Percentiles rank a stretch among this genome's conserved stretches.
Conservation (phyloP, 2,113 vertebrate genomes). For the Pygoscelis adeliae region DNA sequence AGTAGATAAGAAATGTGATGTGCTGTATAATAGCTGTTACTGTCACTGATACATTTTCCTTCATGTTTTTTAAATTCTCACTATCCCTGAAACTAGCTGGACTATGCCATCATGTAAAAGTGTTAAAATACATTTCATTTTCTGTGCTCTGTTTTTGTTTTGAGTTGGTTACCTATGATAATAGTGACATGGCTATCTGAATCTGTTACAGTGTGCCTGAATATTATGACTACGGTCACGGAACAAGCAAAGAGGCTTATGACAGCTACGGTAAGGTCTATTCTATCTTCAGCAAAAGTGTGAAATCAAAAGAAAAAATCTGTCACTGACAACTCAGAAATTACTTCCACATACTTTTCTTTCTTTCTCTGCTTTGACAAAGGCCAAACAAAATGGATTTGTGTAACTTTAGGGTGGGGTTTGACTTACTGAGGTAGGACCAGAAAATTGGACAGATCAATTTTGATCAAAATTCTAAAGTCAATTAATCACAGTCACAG, state of each 20-base stretch:
- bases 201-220: conserved; percentile 88
- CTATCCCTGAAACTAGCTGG: background rate
- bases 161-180: background rate
- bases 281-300: conserved; percentile 26
- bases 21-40: background rate
- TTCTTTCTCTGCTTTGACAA: background rate
- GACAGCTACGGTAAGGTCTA: conserved; percentile 91
- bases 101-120: background rate
- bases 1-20: background rate
- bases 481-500: conserved; percentile 57
- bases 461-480: conserved; percentile 67
- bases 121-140: background rate
- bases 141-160: conserved; percentile 1
- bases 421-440: background rate
- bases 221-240: conserved; percentile 93
- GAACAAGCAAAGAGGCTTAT: conserved; percentile 90
- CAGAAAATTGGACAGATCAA: conserved; percentile 56
- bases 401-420: conserved; percentile 44
- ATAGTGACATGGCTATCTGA: conserved; percentile 62
- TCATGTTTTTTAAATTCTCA: background rate
- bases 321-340: conserved; percentile 56
- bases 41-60: background rate
- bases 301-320: conserved; percentile 53
- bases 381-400: conserved; percentile 52
- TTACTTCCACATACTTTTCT: conserved; percentile 19